Evolutionary conservation across 2,888 invertebrate species (phyloP).

Genomic region (Hydropsyche betteni): DNA sequence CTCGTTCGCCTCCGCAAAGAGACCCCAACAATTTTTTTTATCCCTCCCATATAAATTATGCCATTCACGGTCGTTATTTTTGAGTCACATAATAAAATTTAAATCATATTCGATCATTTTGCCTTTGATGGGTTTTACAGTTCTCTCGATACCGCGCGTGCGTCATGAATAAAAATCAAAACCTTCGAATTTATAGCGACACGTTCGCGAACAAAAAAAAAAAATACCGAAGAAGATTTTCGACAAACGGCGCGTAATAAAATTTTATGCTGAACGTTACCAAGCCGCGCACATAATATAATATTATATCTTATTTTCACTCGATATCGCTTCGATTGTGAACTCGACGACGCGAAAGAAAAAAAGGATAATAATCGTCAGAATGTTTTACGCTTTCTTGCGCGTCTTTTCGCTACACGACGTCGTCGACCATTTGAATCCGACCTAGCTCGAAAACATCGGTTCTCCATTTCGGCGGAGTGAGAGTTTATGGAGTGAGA

Average conservation of each 20-base stretch:
- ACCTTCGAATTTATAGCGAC: no score
- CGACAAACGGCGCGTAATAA: slow-evolving; percentile 30
- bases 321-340: slow-evolving; percentile 28
- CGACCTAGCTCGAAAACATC: slow-evolving; percentile 41
- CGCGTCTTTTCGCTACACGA: no score
- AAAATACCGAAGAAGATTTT: slow-evolving; percentile 14
- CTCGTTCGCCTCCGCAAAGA: no score
- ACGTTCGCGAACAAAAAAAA: no score
- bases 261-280: slow-evolving; percentile 15
- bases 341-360: neutral
- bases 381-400: slow-evolving; percentile 12
- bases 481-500: slow-evolving; percentile 11
- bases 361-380: neutral
- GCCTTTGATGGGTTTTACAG: no score
- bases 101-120: no score
- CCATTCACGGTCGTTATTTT: no score
- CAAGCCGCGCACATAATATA: slow-evolving; percentile 14
- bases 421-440: slow-evolving; percentile 5
- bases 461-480: slow-evolving; percentile 44
- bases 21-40: no score
- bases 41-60: no score
- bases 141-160: no score
- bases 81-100: no score
- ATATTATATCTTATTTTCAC: slow-evolving; percentile 30
- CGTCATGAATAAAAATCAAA: no score